Percentiles rank a stretch among this genome's conserved stretches.
Conservation (phyloP, 2,797 vertebrate species). For the Semaprochilodus insignis region DNA sequence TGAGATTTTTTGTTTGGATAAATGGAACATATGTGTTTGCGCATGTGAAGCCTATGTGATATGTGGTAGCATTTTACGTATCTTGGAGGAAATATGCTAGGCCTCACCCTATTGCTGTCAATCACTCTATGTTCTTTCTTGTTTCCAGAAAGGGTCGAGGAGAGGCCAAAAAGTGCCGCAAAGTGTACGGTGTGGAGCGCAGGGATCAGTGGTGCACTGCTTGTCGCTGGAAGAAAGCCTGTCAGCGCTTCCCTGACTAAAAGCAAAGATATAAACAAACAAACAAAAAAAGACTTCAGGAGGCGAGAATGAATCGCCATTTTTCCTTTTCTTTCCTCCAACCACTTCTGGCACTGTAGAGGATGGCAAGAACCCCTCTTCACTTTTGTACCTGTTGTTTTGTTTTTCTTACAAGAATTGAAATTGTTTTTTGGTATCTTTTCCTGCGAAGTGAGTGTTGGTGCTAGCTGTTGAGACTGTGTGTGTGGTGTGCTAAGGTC, state of each 20-base stretch:
- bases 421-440: slow-evolving; percentile 67
- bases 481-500: slow-evolving; percentile 54
- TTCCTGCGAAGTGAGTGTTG: slow-evolving; percentile 67
- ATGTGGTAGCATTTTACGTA: no score
- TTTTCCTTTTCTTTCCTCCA: slow-evolving; percentile 34
- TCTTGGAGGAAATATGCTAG: no score
- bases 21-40: neutral
- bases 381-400: slow-evolving; percentile 57
- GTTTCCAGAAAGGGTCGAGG: slow-evolving; percentile 77
- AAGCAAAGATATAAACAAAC: slow-evolving; percentile 42
- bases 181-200: slow-evolving; percentile 82
- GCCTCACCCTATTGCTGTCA: neutral
- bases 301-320: slow-evolving; percentile 49
- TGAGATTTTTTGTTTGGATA: no score
- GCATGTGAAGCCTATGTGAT: no score
- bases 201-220: slow-evolving; percentile 83
- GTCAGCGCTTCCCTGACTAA: slow-evolving; percentile 82
- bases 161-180: slow-evolving; percentile 84
- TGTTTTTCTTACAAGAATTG: slow-evolving; percentile 58
- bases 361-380: slow-evolving; percentile 59
- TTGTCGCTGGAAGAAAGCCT: slow-evolving; percentile 85
- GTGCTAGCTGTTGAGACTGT: slow-evolving; percentile 73
- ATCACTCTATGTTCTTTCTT: neutral
- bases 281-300: slow-evolving; percentile 62
- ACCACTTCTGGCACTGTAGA: slow-evolving; percentile 48